Percentiles rank a stretch among this genome's conserved stretches.
These are phyloP conservation scores for Temnothorax nylanderi DNA, from an alignment of 1,140 invertebrate genomes.

Conservation along the genomic window DNA sequence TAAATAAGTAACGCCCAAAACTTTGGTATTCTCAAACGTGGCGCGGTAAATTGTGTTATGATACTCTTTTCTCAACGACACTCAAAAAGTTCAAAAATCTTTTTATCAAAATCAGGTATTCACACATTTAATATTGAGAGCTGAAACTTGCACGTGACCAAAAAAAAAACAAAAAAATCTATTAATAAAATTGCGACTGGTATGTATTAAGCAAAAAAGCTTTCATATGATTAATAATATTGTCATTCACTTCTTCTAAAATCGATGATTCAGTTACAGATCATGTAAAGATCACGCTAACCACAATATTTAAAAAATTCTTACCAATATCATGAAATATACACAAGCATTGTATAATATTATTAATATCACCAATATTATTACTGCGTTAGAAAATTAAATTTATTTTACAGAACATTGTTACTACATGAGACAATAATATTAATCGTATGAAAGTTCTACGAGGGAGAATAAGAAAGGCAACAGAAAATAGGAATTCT, in stretches of 20 bases:
- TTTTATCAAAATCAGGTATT: background rate
- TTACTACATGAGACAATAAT: background rate
- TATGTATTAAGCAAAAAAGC: constrained; percentile 24
- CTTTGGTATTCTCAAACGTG: background rate
- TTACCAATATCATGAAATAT: background rate
- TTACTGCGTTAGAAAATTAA: background rate
- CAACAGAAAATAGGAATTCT: background rate
- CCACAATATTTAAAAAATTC: background rate
- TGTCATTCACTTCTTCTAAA: background rate
- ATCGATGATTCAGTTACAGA: background rate
- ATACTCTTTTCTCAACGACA: background rate
- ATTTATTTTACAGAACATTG: background rate
- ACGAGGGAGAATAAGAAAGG: background rate
- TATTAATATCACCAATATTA: background rate
- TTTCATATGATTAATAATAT: constrained; percentile 17
- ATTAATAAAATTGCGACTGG: background rate
- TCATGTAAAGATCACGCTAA: background rate
- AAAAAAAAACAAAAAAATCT: background rate
- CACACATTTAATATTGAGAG: background rate
- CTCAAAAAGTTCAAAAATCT: background rate
- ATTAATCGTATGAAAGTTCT: constrained; percentile 9
- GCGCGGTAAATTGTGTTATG: background rate
- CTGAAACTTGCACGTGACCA: background rate
- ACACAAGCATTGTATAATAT: background rate
- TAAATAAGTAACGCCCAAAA: background rate